Evolutionary conservation across 2,888 invertebrate species (phyloP), one percentile per base, ranked within the genome.

Genomic region (Drosophila pseudotakahashii): DNA sequence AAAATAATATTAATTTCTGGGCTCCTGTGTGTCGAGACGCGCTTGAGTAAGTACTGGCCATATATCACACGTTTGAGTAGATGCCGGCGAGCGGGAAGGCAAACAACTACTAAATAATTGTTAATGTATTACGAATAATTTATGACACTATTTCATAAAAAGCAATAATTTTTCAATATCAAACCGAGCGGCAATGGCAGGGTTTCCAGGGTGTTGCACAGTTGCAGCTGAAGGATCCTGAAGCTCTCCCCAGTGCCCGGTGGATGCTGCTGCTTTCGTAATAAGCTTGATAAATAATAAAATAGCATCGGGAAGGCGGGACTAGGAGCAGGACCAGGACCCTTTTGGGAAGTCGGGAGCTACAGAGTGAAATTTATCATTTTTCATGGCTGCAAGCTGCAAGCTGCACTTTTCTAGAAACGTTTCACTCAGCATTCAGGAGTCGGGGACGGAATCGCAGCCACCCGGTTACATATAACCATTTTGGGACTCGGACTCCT

Each of bases 61-160:
- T 85, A 81, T 87, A 89, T 85, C 85, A 85, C 66, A 73, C 68
- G 77, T 82, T 82, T 83, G 82, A 88, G 83, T 67, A 68, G 76
- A 73, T 42, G 59, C 14, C 48, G 68, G 47, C 44, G 64, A 66
- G 66, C 53, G 58, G 14, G 52, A 34, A 51, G 73, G 81, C 88
- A 82, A 84, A 86, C 87, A 88, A 89, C 82, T 81, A 84, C 81
- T 84, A 84, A 84, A 85, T 89, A 85, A 85, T 85, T 85, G 88
- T 85, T 85, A 85, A 85, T 89, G 89, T 89, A 89, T 89, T 87
- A 85, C 84, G 85, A 89, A 86, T 86, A 89, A 86, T 89, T 86
- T 86, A 86, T 86, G 83, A 73, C 86, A 86, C 89, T 82, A 87
- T 89, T 85, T 87, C 88, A 85, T 89, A 88, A 85, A 86, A 89